Percentiles rank a stretch among this genome's conserved stretches.
Evolutionary conservation across 1,140 invertebrate genomes (phyloP).

Genomic region (Polyergus mexicanus): DNA sequence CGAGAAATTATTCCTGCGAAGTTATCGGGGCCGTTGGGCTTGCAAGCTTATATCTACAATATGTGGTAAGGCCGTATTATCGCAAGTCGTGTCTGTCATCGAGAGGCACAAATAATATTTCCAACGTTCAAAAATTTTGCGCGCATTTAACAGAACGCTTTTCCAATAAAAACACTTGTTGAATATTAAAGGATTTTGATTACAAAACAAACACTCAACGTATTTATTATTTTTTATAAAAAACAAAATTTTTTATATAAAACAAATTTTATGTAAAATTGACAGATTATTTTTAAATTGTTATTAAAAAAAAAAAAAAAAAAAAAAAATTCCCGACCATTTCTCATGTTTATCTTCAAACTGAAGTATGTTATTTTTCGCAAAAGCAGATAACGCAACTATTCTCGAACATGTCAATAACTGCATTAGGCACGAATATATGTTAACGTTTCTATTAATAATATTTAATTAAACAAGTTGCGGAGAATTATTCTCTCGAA

Average conservation of each 20-base stretch:
- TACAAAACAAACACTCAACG: conserved; percentile 2
- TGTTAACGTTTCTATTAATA: too few relatives aligned
- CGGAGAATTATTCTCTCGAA: not conserved
- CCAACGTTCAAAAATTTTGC: not conserved
- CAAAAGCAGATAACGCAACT: too few relatives aligned
- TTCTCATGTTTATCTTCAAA: too few relatives aligned
- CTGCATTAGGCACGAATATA: too few relatives aligned
- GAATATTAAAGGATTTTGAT: conserved; percentile 11
- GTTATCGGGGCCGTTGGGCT: conserved; percentile 13
- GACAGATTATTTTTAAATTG: not conserved
- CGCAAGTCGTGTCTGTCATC: conserved; percentile 11
- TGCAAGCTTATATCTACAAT: too few relatives aligned
- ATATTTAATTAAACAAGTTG: not conserved
- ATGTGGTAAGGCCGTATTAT: not conserved
- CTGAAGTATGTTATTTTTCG: too few relatives aligned
- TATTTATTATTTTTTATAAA: not conserved
- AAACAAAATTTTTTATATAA: too few relatives aligned
- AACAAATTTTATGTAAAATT: conserved; percentile 8
- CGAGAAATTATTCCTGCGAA: conserved; percentile 27
- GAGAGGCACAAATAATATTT: conserved; percentile 16
- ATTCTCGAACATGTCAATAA: too few relatives aligned
- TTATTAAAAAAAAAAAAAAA: too few relatives aligned
- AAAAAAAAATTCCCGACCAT: too few relatives aligned
- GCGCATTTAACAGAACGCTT: not conserved
- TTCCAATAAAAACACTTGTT: conserved; percentile 22